Percentiles rank a stretch among this genome's conserved stretches.
These are phyloP conservation scores for Bergia sp. DNA, from an alignment of 92 coral and sea anemone species.

Conservation along the genomic window DNA sequence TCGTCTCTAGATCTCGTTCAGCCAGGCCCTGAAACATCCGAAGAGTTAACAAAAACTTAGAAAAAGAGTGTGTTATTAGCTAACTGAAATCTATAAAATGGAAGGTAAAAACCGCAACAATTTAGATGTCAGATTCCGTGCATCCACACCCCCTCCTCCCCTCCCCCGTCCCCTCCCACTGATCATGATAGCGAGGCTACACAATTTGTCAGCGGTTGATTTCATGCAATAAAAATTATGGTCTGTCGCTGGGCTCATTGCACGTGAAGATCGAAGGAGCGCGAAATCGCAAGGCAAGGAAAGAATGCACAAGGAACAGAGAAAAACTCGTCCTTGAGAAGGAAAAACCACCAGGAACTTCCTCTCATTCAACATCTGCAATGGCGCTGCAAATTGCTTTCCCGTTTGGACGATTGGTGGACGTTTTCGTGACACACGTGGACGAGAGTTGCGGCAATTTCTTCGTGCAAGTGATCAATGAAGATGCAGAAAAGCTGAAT, in stretches of 20 bases:
- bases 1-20: no score
- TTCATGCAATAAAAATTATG: conserved; percentile 46
- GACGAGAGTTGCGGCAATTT: conserved; percentile 73
- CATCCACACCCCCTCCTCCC: no score
- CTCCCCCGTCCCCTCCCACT: no score
- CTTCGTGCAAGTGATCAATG: conserved; percentile 86
- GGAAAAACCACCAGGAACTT: background rate
- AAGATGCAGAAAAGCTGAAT: conserved; percentile 82
- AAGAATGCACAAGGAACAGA: background rate
- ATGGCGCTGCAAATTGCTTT: conserved; percentile 88
- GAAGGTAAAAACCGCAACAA: no score
- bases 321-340: background rate
- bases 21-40: no score
- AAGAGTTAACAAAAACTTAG: no score
- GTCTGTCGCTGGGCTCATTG: conserved; percentile 34
- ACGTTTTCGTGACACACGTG: conserved; percentile 91
- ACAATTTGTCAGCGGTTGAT: conserved; percentile 13
- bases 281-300: background rate
- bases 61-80: no score
- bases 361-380: background rate
- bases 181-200: no score
- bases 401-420: conserved; percentile 86
- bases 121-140: no score
- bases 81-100: no score
- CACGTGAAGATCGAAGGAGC: conserved; percentile 32